These are phyloP conservation scores for Falcaria lacertinaria DNA, from an alignment of 2,888 invertebrate genomes.

Conservation along the genomic window DNA sequence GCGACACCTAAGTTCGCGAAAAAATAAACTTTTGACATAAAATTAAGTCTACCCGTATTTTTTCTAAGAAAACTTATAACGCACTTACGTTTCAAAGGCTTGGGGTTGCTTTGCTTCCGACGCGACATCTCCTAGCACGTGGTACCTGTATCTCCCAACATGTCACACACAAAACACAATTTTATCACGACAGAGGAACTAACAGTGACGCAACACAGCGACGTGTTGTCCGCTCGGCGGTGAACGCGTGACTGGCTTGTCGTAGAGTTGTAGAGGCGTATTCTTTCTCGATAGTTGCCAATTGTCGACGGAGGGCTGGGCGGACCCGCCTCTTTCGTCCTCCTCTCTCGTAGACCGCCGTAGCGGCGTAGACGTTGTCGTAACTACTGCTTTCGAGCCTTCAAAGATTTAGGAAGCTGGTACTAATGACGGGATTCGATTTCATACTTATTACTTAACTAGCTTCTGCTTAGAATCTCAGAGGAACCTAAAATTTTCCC, in stretches of 20 bases:
- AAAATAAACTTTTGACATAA: too few relatives aligned
- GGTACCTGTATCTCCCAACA: constrained; percentile 53
- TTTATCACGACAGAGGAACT: constrained; percentile 19
- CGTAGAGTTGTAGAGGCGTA: constrained; percentile 30
- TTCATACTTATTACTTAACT: too few relatives aligned
- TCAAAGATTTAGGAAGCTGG: neutral
- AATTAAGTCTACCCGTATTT: too few relatives aligned
- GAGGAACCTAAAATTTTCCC: too few relatives aligned
- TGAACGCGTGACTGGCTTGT: constrained; percentile 47
- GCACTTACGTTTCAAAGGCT: constrained; percentile 95
- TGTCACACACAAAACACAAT: constrained; percentile 53
- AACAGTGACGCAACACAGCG: constrained; percentile 11
- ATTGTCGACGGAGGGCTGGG: constrained; percentile 31
- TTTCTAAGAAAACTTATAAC: too few relatives aligned
- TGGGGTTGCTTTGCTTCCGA: constrained; percentile 97
- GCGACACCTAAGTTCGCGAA: too few relatives aligned
- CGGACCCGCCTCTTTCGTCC: constrained; percentile 44
- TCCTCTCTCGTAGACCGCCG: constrained; percentile 28
- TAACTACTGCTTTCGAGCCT: neutral
- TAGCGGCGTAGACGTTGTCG: constrained; percentile 29
- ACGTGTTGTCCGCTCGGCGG: constrained; percentile 36
- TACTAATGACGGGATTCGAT: too few relatives aligned
- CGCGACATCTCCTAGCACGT: constrained; percentile 87
- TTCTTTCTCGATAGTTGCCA: constrained; percentile 32
- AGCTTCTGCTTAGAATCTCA: too few relatives aligned